Evolutionary conservation across 2,113 vertebrate species (phyloP), one percentile per base, ranked within the genome.

Genomic region (Scytalopus superciliaris): DNA sequence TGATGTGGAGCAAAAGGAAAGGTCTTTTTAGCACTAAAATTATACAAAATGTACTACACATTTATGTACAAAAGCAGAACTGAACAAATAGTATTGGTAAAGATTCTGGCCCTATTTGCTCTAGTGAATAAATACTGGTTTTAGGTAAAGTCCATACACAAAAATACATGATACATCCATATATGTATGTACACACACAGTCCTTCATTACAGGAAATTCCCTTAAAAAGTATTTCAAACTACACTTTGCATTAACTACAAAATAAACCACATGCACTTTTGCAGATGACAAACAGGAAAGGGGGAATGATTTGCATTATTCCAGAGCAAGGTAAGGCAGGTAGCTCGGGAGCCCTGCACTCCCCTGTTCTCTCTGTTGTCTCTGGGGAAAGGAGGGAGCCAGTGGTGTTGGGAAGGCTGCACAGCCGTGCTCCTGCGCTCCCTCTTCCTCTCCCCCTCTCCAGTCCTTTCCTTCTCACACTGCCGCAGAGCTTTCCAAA

Each of bases 401-500:
- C 0, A 0, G 1, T 5, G 45, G 5, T 10, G 59, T 4, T 30
- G 88, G 69, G 50, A 27, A 53, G 50, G 40, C 19, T 44, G 45
- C 62, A 50, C 10, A 33, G 63, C 82, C 31, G 1, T 1, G 1
- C 88, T 90, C 55, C 87, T 79, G 47, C 8, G 4, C 78, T 94
- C 53, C 80, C 81, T 80, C 81, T 45, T 67, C 45, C 85, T 73
- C 88, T 78, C 35, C 0, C 62, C 68, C 94, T 77, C 35, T 15
- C 83, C 78, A 66, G 64, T 62, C 93, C 93, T 96, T 72, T 88
- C 93, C 94, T 96, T 91, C 94, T 95, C 93, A 64, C 10, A 50
- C 95, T 94, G 92, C 84, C 8, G 96, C 96, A 97, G 97, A 96
- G 97, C 86, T 97, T 98, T 98, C 97, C 97, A 98, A 98, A 97